These are phyloP conservation scores for Porites cylindrica DNA, from an alignment of 92 coral and sea anemone species.

Conservation along the genomic window DNA sequence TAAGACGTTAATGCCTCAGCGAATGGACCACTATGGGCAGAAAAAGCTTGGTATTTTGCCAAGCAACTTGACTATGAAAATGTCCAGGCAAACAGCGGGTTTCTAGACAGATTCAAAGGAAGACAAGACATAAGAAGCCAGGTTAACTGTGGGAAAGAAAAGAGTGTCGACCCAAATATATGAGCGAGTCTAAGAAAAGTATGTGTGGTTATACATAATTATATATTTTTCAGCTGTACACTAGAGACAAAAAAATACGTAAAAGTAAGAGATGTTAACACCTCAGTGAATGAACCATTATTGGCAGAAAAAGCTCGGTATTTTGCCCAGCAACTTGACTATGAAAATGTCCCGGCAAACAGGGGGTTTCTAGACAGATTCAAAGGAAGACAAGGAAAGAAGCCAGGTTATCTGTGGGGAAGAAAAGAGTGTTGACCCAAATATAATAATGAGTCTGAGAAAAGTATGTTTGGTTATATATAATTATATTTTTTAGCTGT, in stretches of 20 bases:
- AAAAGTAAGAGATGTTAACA: slow-evolving; percentile 26
- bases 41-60: slow-evolving; percentile 46
- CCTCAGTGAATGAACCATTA: slow-evolving; percentile 48
- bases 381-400: slow-evolving; percentile 40
- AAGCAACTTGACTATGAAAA: slow-evolving; percentile 18
- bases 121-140: slow-evolving; percentile 42
- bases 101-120: slow-evolving; percentile 45
- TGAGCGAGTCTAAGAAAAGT: too few species aligned
- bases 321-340: slow-evolving; percentile 30
- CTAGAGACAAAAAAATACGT: too few species aligned
- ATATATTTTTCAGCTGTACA: too few species aligned
- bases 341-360: slow-evolving; percentile 21
- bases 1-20: slow-evolving; percentile 32
- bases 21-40: slow-evolving; percentile 49
- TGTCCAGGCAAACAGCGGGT: slow-evolving; percentile 34
- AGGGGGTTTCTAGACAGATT: slow-evolving; percentile 43
- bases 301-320: slow-evolving; percentile 45
- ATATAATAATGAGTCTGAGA: neutral
- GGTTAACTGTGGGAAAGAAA: slow-evolving; percentile 38
- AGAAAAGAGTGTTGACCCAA: slow-evolving; percentile 47
- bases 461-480: too few species aligned
- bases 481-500: too few species aligned
- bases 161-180: slow-evolving; percentile 43
- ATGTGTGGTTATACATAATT: too few species aligned
- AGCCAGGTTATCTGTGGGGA: slow-evolving; percentile 46